Evolutionary conservation across 2,888 invertebrate genomes (phyloP), one percentile per base, ranked within the genome.

Genomic region (Ichneumon xanthorius): DNA sequence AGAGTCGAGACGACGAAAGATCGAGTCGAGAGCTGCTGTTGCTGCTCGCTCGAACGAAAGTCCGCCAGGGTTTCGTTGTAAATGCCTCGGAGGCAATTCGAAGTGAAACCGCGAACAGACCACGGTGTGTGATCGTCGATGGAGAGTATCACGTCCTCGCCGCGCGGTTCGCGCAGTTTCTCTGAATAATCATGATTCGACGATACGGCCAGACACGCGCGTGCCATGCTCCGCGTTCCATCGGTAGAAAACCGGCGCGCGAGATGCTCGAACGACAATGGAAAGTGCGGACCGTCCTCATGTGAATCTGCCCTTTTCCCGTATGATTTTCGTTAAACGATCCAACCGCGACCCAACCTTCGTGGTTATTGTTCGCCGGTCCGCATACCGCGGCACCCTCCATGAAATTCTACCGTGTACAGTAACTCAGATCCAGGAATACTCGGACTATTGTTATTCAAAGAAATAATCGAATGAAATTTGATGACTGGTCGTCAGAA

Each of bases 61-160:
- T 86, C 80, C 72, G 72, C 82, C 30, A 40, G 75, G 82, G 80
- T 61, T 73, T 82, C 76, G 61, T 84, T 80, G 82, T 76, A 73
- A 83, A 86, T 86, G 85, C 85, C 85, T 86, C 70, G 85, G 40
- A 83, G 85, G 85, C 82, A 73, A 87, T 88, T 16, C 84, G 76
- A 86, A 88, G 89, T 89, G 89, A 89, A 89, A 89, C 87, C 87
- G 68, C 82, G 84, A 63, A 72, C 70, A 82, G 71, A 85, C 83
- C 68, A 75, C 80, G 86, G 83, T 80, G 40, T 22, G 72, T 19
- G 67, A 79, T 48, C 85, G 76, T 26, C 77, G 80, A 82, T 85
- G 55, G 67, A 79, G 85, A 76, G 85, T 80, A 85, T 82, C 82
- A 72, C 82, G 79, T 85, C 71, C 76, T 76, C 76, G 48, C 26